Percentiles rank a stretch among this genome's conserved stretches.
phyloP scores from a whole-genome alignment of 2,888 invertebrate genomes.

The Pammene fasciana region DNA sequence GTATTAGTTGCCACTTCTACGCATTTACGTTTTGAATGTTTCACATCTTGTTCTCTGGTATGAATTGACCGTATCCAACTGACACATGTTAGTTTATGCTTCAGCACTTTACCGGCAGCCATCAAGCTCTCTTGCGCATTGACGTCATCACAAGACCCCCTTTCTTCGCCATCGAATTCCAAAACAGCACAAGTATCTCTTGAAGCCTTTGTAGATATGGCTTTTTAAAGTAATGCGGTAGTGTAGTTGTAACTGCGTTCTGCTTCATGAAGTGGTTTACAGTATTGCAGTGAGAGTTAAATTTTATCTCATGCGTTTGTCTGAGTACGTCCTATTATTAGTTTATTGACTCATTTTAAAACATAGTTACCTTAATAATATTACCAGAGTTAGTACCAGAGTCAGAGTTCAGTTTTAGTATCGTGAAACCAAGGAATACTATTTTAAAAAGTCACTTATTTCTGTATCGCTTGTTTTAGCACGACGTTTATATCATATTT shows the following conservation, averaged over 20 bases:
- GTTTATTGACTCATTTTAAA: background rate
- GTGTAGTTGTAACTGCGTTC: slow-evolving; percentile 35
- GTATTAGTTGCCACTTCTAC: no score
- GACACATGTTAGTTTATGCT: slow-evolving; percentile 5
- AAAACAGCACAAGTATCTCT: background rate
- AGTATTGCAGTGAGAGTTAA: background rate
- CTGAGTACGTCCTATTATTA: background rate
- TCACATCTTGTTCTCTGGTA: background rate
- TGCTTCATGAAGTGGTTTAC: slow-evolving; percentile 12
- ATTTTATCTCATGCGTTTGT: background rate
- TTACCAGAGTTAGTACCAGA: no score
- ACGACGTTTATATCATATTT: no score
- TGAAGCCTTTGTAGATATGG: background rate
- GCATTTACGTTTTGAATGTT: no score
- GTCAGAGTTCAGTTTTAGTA: no score
- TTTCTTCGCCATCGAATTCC: background rate
- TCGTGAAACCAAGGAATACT: no score
- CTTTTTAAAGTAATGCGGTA: background rate
- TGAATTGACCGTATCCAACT: slow-evolving; percentile 5
- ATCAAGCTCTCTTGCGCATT: slow-evolving; percentile 43
- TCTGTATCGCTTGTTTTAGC: no score
- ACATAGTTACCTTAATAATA: background rate
- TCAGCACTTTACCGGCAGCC: slow-evolving; percentile 13
- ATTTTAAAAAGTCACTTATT: no score
- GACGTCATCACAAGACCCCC: slow-evolving; percentile 47